Evolutionary conservation across 2,888 invertebrate genomes (phyloP), one percentile per base, ranked within the genome.

Genomic region (Alloplasta piceator): DNA sequence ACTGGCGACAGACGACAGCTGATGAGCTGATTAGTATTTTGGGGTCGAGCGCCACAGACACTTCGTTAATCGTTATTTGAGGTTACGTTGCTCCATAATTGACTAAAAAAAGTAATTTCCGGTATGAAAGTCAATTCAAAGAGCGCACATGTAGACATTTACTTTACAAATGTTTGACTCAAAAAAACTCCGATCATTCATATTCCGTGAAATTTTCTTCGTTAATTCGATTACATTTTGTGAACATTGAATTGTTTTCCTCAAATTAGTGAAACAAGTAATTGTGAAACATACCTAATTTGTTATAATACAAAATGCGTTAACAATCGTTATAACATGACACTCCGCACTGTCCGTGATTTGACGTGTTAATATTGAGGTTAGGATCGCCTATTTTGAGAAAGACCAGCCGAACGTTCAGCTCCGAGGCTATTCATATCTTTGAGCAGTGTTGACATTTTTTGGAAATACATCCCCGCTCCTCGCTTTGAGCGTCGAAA

Each of bases 361-460:
- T 12, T 14, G n/a, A 52, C 46, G 36, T n/a, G 46, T 46, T n/a
- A 50, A 71, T 55, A 80, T 73, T 79, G 78, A 81, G 74, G 78
- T 84, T 82, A 79, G 79, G 67, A 55, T 84, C 82, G 77, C 78
- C 75, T 78, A 48, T 71, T 60, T 72, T 63, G 48, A 63, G 16
- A 71, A 78, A 82, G 74, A 43, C 48, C 58, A 70, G 68, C 61
- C 43, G 43, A 46, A 72, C 64, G 78, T 83, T 73, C 14, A 80
- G 82, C 82, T 84, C 76, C 43, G 39, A 78, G 68, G 80, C 83
- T 84, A 84, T 84, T 84, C 83, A 84, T 84, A 84, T 77, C 80
- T 78, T 39, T 63, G 50, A 78, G 41, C 67, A 58, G 77, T 55
- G 75, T 38, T 52, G 41, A 26, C 50, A 71, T 66, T 78, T 75